Conservation (phyloP, 2,797 vertebrate species). For the Anguilla anguilla region DNA sequence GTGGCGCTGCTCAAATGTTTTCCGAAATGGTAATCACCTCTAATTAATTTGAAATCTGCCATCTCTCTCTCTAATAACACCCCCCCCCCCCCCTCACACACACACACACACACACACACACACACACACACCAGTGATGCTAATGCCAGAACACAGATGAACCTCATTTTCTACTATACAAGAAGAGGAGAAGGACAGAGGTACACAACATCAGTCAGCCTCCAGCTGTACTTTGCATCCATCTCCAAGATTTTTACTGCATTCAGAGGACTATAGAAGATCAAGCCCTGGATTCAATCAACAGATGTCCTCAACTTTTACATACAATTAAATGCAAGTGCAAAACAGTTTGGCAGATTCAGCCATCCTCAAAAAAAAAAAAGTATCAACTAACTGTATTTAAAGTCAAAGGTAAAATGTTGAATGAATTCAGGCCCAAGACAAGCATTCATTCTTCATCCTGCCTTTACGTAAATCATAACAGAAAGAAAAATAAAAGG, state of each 20-base stretch:
- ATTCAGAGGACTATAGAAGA: neutral
- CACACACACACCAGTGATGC: neutral
- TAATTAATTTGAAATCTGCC: constrained; percentile 69
- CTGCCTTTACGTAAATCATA: neutral
- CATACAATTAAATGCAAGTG: neutral
- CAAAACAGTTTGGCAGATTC: neutral
- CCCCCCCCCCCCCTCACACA: constrained; percentile 36
- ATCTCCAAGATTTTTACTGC: neutral
- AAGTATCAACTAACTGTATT: neutral
- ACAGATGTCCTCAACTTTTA: neutral
- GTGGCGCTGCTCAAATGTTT: constrained; percentile 45
- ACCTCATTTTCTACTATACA: neutral
- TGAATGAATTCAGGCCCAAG: too few relatives aligned
- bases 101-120: constrained; percentile 5
- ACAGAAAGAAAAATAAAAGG: neutral
- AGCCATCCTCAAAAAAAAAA: neutral
- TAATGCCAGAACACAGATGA: neutral
- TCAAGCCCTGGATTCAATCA: neutral
- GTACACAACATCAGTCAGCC: neutral
- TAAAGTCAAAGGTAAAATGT: neutral
- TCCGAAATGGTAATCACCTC: constrained; percentile 64
- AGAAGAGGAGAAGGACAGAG: neutral
- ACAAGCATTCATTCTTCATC: too few relatives aligned
- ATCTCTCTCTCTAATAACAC: constrained; percentile 46
- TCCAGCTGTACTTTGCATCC: neutral